Evolutionary conservation across 2,888 invertebrate species (phyloP).

Genomic region (Drosophila demipolita): DNA sequence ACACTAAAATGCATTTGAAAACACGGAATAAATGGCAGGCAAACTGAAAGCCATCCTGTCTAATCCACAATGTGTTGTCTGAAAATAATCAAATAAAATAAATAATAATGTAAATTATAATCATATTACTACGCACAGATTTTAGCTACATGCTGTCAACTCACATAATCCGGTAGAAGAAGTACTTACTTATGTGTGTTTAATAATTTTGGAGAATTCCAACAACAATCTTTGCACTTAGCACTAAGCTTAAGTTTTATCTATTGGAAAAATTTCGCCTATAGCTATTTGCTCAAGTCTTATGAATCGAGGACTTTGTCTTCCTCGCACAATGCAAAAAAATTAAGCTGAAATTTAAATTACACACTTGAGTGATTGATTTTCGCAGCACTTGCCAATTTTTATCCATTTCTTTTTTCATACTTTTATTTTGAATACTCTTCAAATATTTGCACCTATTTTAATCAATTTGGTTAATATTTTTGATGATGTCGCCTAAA

Average conservation of each 20-base stretch:
- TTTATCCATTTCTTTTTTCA: background rate
- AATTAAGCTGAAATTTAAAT: slow-evolving; percentile 34
- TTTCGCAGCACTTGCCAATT: background rate
- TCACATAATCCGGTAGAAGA: background rate
- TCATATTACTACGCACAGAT: background rate
- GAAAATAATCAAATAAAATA: background rate
- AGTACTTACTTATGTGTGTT: background rate
- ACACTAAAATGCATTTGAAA: background rate
- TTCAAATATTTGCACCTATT: background rate
- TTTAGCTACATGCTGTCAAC: background rate
- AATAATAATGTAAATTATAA: background rate
- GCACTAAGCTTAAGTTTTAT: background rate
- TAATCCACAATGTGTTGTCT: background rate
- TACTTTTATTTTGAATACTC: background rate
- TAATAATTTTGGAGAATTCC: background rate
- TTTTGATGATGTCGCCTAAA: background rate
- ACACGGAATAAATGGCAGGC: background rate
- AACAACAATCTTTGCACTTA: background rate
- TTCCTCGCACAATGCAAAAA: slow-evolving; percentile 4
- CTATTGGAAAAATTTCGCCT: background rate
- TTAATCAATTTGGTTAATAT: background rate
- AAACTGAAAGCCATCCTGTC: background rate
- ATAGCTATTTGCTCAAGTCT: background rate
- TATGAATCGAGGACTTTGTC: background rate
- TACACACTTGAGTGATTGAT: slow-evolving; percentile 33